These are phyloP conservation scores for Protaetia brevitarsis DNA, from an alignment of 1,140 invertebrate genomes.

Conservation along the genomic window DNA sequence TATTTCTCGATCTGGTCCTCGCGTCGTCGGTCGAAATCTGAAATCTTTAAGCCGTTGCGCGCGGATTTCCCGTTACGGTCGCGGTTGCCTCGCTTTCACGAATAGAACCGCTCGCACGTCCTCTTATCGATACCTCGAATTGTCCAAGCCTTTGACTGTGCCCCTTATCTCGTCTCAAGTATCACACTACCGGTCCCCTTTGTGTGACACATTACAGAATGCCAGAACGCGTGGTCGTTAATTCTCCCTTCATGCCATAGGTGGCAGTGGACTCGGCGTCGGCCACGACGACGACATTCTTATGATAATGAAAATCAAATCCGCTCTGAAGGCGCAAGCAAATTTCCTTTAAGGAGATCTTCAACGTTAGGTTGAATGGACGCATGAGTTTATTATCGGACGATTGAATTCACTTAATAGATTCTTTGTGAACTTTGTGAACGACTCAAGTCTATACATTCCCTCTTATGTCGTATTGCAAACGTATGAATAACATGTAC, in stretches of 20 bases:
- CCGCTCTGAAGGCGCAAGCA: neutral
- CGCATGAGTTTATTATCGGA: neutral
- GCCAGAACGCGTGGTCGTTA: neutral
- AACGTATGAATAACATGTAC: too few relatives aligned
- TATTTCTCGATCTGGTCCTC: conserved; percentile 1
- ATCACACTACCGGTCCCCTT: conserved; percentile 7
- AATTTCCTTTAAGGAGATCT: neutral
- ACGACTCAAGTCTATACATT: too few relatives aligned
- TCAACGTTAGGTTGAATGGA: neutral
- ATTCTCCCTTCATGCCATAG: neutral
- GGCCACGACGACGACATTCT: neutral
- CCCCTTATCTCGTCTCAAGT: neutral
- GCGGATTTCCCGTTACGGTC: too few relatives aligned
- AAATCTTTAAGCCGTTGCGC: conserved; percentile 3
- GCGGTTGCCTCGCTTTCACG: neutral
- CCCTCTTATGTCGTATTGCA: too few relatives aligned
- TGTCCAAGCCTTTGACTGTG: neutral
- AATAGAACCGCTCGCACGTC: conserved; percentile 1
- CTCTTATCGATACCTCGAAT: neutral
- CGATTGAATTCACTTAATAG: neutral
- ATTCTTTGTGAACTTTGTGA: too few relatives aligned
- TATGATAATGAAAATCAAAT: neutral
- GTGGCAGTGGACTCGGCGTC: neutral
- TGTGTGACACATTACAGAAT: conserved; percentile 11
- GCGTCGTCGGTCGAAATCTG: conserved; percentile 8